Base-by-base conservation (phyloP, 2,113 vertebrate species). In the Diglossa brunneiventris region DNA sequence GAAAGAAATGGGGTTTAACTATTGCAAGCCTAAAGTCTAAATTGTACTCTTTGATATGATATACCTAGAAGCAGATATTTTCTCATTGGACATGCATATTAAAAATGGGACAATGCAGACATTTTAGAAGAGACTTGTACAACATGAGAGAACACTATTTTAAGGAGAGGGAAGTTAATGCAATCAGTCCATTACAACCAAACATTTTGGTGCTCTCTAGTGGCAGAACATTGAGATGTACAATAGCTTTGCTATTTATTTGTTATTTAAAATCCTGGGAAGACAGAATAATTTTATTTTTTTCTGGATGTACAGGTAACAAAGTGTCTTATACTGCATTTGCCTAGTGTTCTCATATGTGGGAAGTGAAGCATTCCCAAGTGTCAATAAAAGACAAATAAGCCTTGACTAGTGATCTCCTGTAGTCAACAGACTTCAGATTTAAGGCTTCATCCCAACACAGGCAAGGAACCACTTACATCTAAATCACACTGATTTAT, bases 131-230 rank as follows among this genome's bases (percentile, higher is more conserved):
- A 79, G 23, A 50, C 39, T 53, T 33, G 16, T 68, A 24, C 55
- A 69, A 33, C 52, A 56, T 15, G 41, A 78, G 89, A 49, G 22
- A 68, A 24, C 24, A 17, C 17, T 67, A 10, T 83, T 75, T 59
- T 55, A 66, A 81, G 52, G 61, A 0, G 0, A 87, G 30, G 10
- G n/a, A 63, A 67, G 35, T 35, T 81, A 35, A 42, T 52, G 58
- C 23, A 19, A 27, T 86, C 44, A 11, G 21, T 13, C 31, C 15
- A 28, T 68, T 61, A 12, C 96, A 97, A 94, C 23, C 80, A 97
- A 97, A 98, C 87, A 61, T 97, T 97, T 83, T 98, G 96, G 97
- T 97, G 98, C 98, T 80, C 98, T 98, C 98, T 98, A 97, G 98
- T 97, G 98, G 98, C 91, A 82, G 94, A 97, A 94, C 18, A 52